phyloP scores from a whole-genome alignment of 2,888 invertebrate genomes.

The Meghimatium bilineatum region DNA sequence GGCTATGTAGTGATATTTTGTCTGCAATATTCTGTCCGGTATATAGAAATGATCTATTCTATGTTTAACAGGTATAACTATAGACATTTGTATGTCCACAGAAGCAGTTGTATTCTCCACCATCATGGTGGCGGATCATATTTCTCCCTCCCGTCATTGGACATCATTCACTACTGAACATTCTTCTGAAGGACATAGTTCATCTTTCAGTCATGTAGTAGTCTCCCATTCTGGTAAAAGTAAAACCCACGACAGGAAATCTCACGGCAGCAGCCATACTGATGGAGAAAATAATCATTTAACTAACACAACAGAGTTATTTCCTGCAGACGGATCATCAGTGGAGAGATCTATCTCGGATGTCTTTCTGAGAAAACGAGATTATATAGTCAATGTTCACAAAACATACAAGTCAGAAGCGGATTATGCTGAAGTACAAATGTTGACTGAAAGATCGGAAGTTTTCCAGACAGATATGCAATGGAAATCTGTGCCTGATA shows the following conservation, averaged over 20 bases:
- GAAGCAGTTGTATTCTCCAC: not conserved
- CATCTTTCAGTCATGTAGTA: not conserved
- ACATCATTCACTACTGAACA: not conserved
- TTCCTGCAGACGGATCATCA: not conserved
- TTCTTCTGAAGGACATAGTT: not conserved
- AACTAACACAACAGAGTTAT: not conserved
- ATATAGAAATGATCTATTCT: not conserved
- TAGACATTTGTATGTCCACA: not conserved
- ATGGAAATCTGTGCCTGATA: too few species aligned
- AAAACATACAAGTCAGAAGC: not conserved
- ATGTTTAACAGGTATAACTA: not conserved
- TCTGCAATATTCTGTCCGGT: too few species aligned
- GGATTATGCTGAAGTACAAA: too few species aligned
- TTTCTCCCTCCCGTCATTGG: constrained; percentile 16
- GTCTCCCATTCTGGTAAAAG: not conserved
- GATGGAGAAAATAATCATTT: not conserved
- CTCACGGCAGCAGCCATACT: not conserved
- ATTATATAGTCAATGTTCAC: not conserved
- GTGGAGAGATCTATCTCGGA: not conserved
- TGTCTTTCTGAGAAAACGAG: not conserved
- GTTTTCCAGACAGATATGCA: not conserved
- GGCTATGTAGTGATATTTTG: too few species aligned
- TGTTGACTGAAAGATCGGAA: not conserved
- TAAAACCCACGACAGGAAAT: not conserved
- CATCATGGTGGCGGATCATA: constrained; percentile 10